Conservation (phyloP, 2,888 invertebrate genomes). For the Tholera decimalis region DNA sequence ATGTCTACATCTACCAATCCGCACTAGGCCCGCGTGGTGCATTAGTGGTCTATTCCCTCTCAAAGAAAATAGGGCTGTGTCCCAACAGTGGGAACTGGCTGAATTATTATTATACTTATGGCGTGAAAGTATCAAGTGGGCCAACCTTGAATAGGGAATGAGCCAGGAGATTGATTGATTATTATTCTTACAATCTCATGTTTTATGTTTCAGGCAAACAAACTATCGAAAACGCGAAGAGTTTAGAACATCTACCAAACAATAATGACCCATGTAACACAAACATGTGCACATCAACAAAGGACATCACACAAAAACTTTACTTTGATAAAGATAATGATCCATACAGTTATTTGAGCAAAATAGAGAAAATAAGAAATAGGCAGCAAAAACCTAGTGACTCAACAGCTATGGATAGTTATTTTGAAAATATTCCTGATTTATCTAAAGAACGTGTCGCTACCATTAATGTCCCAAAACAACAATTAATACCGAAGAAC, state of each 20-base stretch:
- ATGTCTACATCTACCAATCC: too few species aligned
- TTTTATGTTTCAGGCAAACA: constrained; percentile 19
- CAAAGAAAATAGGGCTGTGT: too few species aligned
- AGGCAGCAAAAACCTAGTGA: constrained; percentile 68
- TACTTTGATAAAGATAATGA: constrained; percentile 13
- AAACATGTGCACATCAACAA: constrained; percentile 6
- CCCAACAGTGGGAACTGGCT: too few species aligned
- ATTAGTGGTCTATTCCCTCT: too few species aligned
- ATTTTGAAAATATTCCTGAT: constrained; percentile 78
- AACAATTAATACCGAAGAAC: constrained; percentile 77
- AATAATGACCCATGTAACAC: not conserved
- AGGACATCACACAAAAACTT: not conserved
- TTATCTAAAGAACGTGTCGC: constrained; percentile 73
- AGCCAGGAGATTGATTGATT: too few species aligned
- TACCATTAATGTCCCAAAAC: constrained; percentile 76
- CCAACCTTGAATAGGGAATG: too few species aligned
- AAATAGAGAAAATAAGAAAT: constrained; percentile 70
- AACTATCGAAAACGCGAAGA: constrained; percentile 1
- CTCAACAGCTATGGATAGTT: constrained; percentile 62
- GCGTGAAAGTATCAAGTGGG: too few species aligned
- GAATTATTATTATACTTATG: too few species aligned
- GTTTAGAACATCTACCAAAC: not conserved
- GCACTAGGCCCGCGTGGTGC: too few species aligned
- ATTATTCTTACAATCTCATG: too few species aligned
- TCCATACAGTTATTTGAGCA: constrained; percentile 50